phyloP scores from a whole-genome alignment of 1,140 invertebrate genomes.

The Teleopsis dalmanni region DNA sequence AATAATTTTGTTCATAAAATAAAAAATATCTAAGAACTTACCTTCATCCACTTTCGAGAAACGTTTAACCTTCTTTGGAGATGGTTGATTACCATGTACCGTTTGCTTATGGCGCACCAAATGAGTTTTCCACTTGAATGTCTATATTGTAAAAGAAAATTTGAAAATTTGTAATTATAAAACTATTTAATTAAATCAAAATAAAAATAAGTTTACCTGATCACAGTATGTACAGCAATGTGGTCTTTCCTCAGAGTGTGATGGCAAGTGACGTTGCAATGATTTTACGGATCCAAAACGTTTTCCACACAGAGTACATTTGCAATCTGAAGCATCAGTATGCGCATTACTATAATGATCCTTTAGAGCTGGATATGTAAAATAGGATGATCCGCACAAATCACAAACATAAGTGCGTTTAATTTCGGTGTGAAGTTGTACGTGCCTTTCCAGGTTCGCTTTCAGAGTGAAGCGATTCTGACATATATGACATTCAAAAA shows the following conservation, averaged over 20 bases:
- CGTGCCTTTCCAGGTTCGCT: slow-evolving; percentile 41
- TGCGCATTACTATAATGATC: slow-evolving; percentile 43
- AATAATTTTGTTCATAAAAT: no score
- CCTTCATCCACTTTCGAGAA: slow-evolving; percentile 38
- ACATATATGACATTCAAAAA: slow-evolving; percentile 44
- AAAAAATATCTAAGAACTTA: no score
- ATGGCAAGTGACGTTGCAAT: slow-evolving; percentile 74
- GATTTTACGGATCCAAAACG: slow-evolving; percentile 38
- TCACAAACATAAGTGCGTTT: slow-evolving; percentile 42
- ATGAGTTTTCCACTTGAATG: slow-evolving; percentile 43
- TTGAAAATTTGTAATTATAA: background rate
- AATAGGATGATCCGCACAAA: slow-evolving; percentile 42
- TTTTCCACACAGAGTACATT: slow-evolving; percentile 40
- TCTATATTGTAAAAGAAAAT: slow-evolving; percentile 17
- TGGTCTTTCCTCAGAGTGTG: slow-evolving; percentile 76
- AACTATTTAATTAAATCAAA: background rate
- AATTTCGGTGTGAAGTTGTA: slow-evolving; percentile 41
- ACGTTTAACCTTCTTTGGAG: slow-evolving; percentile 39
- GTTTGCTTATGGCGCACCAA: slow-evolving; percentile 41
- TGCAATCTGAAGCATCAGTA: slow-evolving; percentile 36
- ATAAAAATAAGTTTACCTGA: slow-evolving; percentile 22
- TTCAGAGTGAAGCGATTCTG: slow-evolving; percentile 42
- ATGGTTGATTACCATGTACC: slow-evolving; percentile 39
- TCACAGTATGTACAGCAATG: slow-evolving; percentile 75
- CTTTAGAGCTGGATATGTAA: slow-evolving; percentile 41